Evolutionary conservation across 2,888 invertebrate species (phyloP).

Genomic region (Xestia sexstrigata): DNA sequence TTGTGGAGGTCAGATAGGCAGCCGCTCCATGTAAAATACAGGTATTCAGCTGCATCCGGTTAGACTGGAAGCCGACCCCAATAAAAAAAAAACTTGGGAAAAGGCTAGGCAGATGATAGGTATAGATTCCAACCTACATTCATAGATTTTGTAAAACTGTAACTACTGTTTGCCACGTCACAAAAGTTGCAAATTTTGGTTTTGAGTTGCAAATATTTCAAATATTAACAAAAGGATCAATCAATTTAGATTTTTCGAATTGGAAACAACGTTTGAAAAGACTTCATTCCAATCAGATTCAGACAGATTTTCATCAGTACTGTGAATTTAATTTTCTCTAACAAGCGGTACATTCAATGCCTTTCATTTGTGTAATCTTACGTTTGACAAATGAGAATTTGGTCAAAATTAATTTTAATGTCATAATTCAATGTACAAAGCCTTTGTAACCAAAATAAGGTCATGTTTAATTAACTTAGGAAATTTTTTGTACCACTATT

Average conservation of each 20-base stretch:
- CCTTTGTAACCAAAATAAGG: neutral
- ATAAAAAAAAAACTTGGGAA: too few relatives aligned
- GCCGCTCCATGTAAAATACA: too few relatives aligned
- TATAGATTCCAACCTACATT: neutral
- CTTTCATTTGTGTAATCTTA: neutral
- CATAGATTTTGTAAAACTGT: neutral
- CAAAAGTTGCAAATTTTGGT: neutral
- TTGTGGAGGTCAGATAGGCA: too few relatives aligned
- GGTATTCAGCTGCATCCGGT: too few relatives aligned
- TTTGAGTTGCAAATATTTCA: neutral
- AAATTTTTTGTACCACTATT: neutral
- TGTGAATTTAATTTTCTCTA: constrained; percentile 23
- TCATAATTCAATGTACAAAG: neutral
- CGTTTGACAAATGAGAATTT: constrained; percentile 1
- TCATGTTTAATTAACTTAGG: neutral
- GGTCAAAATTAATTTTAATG: neutral
- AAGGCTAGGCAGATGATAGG: too few relatives aligned
- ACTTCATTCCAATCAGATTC: constrained; percentile 17
- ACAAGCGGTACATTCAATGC: constrained; percentile 16
- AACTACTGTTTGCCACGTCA: neutral
- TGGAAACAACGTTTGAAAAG: neutral
- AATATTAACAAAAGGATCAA: constrained; percentile 18
- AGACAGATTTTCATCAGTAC: neutral
- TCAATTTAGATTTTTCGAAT: constrained; percentile 7
- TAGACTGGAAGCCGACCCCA: too few relatives aligned